Evolutionary conservation across 2,113 vertebrate species (phyloP).

Genomic region (Tor tambroides): DNA sequence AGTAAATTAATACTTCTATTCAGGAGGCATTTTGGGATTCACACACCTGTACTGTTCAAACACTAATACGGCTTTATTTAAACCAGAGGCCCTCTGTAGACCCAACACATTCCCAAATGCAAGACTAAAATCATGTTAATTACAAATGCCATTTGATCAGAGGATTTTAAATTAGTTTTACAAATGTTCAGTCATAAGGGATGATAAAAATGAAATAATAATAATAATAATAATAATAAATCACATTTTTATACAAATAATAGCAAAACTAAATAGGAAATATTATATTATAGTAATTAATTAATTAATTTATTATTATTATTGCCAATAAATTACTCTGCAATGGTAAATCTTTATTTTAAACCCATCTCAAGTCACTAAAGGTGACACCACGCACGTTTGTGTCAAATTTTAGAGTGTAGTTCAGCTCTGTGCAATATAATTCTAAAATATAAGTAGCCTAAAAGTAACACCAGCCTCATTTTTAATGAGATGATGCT

Average conservation of each 20-base stretch:
- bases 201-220: background rate
- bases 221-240: background rate
- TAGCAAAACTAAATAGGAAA: background rate
- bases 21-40: background rate
- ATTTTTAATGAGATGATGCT: background rate
- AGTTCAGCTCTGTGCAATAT: background rate
- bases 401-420: background rate
- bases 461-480: background rate
- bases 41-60: conserved; percentile 29
- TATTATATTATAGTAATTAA: too few relatives aligned
- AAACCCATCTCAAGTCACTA: background rate
- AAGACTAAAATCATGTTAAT: background rate
- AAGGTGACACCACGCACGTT: background rate
- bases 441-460: background rate
- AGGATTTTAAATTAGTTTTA: background rate
- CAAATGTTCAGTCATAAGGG: background rate
- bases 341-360: background rate
- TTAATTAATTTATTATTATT: background rate
- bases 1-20: conserved; percentile 34
- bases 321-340: background rate
- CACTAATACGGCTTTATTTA: background rate
- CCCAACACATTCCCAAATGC: conserved; percentile 4
- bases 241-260: background rate
- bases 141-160: background rate
- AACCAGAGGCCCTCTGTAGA: background rate